phyloP scores from a whole-genome alignment of 2,113 vertebrate genomes.

The Macaca fascicularis region T2T-MFA8v1.1 NC_088380.1:94095501-94096000 shows the following conservation, averaged over 20 bases:
- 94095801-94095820: not conserved
- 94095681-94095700: slow-evolving; percentile 46
- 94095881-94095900: not conserved
- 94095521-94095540: slow-evolving; percentile 33
- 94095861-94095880: not conserved
- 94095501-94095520: not conserved
- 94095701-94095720: slow-evolving; percentile 34
- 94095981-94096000: not conserved
- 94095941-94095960: not conserved
- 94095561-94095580: slow-evolving; percentile 55
- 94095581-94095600: slow-evolving; percentile 65
- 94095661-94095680: slow-evolving; percentile 44
- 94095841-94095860: not conserved
- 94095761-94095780: not conserved
- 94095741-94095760: not conserved
- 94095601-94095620: slow-evolving; percentile 56
- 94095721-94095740: not conserved
- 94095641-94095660: slow-evolving; percentile 71
- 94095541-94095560: slow-evolving; percentile 51
- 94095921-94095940: not conserved
- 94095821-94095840: not conserved
- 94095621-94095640: slow-evolving; percentile 47
- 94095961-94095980: not conserved
- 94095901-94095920: not conserved
- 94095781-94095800: not conserved